These are phyloP conservation scores for Sphaeridia pumilis DNA, from an alignment of 2,888 invertebrate species.

Conservation along the genomic window DNA sequence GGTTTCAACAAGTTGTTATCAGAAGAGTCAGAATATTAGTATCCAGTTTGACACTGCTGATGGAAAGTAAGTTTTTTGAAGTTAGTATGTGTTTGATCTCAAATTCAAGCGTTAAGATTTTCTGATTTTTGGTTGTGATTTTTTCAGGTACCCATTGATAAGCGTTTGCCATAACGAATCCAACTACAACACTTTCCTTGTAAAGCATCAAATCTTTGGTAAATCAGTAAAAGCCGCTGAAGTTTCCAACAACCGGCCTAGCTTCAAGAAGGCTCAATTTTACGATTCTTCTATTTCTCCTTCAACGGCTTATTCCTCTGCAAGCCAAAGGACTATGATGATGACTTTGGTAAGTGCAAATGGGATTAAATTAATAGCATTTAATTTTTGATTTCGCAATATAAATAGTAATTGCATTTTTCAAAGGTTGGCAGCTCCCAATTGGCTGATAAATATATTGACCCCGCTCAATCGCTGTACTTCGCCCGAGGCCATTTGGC, in stretches of 20 bases:
- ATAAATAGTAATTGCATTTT: too few species aligned
- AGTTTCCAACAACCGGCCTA: constrained; percentile 27
- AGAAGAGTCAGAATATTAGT: constrained; percentile 13
- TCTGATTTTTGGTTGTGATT: background rate
- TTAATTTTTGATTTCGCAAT: constrained; percentile 1
- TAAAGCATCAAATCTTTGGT: constrained; percentile 23
- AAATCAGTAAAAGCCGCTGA: constrained; percentile 22
- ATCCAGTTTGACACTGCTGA: constrained; percentile 18
- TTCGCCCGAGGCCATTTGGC: constrained; percentile 36
- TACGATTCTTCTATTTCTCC: constrained; percentile 22
- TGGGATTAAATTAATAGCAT: background rate
- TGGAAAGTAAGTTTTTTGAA: constrained; percentile 11
- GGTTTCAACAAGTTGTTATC: constrained; percentile 12
- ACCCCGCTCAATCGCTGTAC: constrained; percentile 21
- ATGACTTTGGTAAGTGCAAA: constrained; percentile 15
- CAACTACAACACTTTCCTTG: constrained; percentile 16
- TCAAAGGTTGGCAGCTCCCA: constrained; percentile 22
- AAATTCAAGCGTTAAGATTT: background rate
- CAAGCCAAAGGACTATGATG: constrained; percentile 19
- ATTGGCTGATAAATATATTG: constrained; percentile 25
- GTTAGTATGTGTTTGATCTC: background rate
- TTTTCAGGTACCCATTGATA: constrained; percentile 25
- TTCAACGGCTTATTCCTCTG: constrained; percentile 22
- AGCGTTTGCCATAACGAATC: constrained; percentile 24
- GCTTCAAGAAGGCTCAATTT: constrained; percentile 27